Evolutionary conservation across 2,797 vertebrate species (phyloP), one percentile per base, ranked within the genome.

Genomic region (Meriones psammophilus): DNA sequence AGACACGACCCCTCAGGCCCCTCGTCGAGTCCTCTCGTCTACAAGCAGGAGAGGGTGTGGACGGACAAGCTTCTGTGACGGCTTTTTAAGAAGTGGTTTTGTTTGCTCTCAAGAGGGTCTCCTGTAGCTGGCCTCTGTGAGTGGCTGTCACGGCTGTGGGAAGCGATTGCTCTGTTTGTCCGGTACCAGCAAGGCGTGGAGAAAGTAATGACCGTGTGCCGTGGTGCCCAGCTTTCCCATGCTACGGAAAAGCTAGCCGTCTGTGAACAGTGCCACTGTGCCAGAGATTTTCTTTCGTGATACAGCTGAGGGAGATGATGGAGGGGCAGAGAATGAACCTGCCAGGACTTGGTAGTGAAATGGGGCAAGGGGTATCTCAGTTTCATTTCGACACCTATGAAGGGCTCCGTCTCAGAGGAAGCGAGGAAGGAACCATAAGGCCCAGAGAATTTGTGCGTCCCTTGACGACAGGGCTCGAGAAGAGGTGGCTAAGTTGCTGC

Each of bases 231-330:
- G 26, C 81, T n/a, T 46, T 10, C 86, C 30, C 2, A 26, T 0
- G 3, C 39, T 8, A 76, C 1, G 3, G 22, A 60, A 69, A 92
- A 0, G 39, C 74, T 36, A 8, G 54, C 18, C 9, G 86, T 50
- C 3, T 1, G 6, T 50, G 71, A 58, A n/a, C 33, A 4, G n/a
- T 0, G 8, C 9, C n/a, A 2, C 2, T 26, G 14, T 14, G n/a
- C 18, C 58, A 15, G 1, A 54, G 66, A 39, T 54, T 24, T 33
- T 15, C 5, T 73, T 18, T 28, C 22, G 42, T 33, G 22, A 62
- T 14, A 22, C 0, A 28, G 54, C 74, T 15, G 26, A 73, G 24
- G 77, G 26, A 9, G 30, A 88, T n/a, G 56, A 86, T 3, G 54
- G 30, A 50, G 62, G 26, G 36, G 30, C 8, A 0, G 4, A 2